Evolutionary conservation across 2,113 vertebrate species (phyloP).

Genomic region (Gymnogyps californianus): DNA sequence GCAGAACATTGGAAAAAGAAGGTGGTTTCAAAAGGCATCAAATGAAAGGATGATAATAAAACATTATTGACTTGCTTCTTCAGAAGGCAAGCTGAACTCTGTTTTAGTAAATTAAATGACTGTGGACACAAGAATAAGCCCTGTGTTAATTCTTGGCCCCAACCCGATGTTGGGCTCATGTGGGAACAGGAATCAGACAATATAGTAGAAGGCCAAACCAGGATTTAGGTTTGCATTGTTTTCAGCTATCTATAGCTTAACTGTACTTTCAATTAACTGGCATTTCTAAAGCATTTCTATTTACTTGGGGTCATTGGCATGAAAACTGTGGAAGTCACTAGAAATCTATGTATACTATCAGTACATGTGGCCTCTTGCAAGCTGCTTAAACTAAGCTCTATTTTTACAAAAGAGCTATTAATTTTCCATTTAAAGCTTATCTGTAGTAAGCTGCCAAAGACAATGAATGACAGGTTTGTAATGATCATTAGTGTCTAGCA

Average conservation of each 20-base stretch:
- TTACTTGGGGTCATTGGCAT: not conserved
- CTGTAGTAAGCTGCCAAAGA: not conserved
- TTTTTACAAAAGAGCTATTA: not conserved
- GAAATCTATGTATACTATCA: not conserved
- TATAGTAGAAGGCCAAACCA: not conserved
- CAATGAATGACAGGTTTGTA: not conserved
- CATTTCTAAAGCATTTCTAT: not conserved
- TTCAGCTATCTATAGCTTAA: not conserved
- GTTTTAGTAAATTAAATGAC: not conserved
- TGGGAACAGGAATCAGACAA: not conserved
- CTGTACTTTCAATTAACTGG: not conserved
- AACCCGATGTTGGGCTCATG: fast-evolving
- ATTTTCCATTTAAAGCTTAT: not conserved
- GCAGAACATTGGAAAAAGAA: not conserved
- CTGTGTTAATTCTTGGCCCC: not conserved
- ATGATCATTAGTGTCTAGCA: not conserved
- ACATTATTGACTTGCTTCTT: not conserved
- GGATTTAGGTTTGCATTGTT: not conserved
- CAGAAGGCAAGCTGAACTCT: not conserved
- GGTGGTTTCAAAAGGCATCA: not conserved
- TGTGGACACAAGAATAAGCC: not conserved
- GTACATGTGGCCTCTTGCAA: not conserved
- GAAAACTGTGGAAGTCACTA: not conserved
- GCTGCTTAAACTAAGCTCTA: not conserved
- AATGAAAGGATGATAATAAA: not conserved